Evolutionary conservation across 2,797 vertebrate species (phyloP).

Genomic region (Capromys pilorides): DNA sequence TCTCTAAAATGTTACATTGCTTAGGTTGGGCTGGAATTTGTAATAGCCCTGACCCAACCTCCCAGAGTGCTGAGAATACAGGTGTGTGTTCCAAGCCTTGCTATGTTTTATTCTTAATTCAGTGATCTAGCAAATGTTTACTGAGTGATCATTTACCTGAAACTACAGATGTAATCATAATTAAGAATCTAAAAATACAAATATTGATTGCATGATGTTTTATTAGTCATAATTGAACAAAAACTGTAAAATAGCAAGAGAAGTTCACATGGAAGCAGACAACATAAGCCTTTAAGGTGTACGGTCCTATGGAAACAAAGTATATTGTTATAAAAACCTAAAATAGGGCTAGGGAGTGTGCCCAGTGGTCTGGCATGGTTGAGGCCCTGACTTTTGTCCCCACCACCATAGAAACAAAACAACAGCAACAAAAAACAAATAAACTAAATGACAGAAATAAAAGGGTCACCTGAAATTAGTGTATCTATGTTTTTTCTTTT

Average conservation of each 20-base stretch:
- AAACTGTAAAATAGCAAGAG: slow-evolving; percentile 40
- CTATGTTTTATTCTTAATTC: slow-evolving; percentile 7
- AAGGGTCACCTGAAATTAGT: slow-evolving; percentile 29
- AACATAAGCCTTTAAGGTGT: slow-evolving; percentile 24
- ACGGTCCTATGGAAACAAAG: slow-evolving; percentile 6
- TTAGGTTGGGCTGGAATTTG: not conserved
- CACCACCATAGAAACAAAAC: not conserved
- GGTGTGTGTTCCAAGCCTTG: not conserved
- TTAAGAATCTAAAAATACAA: slow-evolving; percentile 12
- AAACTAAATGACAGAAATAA: slow-evolving; percentile 30
- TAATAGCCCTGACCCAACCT: not conserved
- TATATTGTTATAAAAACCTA: not conserved
- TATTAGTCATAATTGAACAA: slow-evolving; percentile 11
- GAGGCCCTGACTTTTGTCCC: not conserved
- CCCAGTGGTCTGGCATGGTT: not conserved
- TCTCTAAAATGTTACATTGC: not conserved
- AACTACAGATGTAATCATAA: not conserved
- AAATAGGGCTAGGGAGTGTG: not conserved
- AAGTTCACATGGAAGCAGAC: slow-evolving; percentile 51
- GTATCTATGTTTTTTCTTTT: not conserved
- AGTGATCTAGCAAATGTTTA: not conserved
- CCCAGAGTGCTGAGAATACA: not conserved
- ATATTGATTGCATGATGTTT: not conserved
- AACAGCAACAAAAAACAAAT: not conserved
- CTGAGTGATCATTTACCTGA: not conserved